These are phyloP conservation scores for Palythoa caribaeorum DNA, from an alignment of 92 coral and sea anemone genomes.

Conservation along the genomic window DNA sequence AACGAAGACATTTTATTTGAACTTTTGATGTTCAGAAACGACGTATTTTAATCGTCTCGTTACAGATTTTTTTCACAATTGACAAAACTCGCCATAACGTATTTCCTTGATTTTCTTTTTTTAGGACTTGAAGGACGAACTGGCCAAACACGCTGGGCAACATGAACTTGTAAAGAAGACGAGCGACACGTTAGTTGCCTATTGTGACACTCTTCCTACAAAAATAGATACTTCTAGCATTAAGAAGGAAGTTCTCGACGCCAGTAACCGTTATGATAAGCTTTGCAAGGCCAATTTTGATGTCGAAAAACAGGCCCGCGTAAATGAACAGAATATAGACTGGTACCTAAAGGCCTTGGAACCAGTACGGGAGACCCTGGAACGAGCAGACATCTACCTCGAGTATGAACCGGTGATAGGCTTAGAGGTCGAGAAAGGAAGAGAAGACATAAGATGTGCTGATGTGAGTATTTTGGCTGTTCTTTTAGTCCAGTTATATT, in stretches of 20 bases:
- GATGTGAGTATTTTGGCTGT: slow-evolving; percentile 62
- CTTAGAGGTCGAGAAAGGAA: slow-evolving; percentile 84
- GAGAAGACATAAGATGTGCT: slow-evolving; percentile 80
- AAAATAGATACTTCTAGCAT: slow-evolving; percentile 75
- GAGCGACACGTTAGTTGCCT: slow-evolving; percentile 67
- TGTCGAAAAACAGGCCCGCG: slow-evolving; percentile 77
- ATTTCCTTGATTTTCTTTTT: background rate
- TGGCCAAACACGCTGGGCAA: slow-evolving; percentile 68
- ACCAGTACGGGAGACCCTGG: slow-evolving; percentile 81
- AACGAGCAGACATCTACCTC: slow-evolving; percentile 74
- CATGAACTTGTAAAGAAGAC: slow-evolving; percentile 71
- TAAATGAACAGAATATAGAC: slow-evolving; percentile 77
- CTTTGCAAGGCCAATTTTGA: slow-evolving; percentile 82
- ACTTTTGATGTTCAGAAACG: too few species aligned
- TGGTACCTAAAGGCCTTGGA: slow-evolving; percentile 86
- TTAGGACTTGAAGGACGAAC: slow-evolving; percentile 78
- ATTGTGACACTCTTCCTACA: slow-evolving; percentile 67
- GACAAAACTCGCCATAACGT: background rate
- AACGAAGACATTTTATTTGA: too few species aligned
- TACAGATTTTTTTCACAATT: background rate
- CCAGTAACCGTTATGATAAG: slow-evolving; percentile 84
- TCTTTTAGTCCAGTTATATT: background rate
- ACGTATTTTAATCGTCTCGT: too few species aligned
- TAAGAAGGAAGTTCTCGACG: slow-evolving; percentile 82
- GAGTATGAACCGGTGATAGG: slow-evolving; percentile 85